Evolutionary conservation across 1,140 invertebrate genomes (phyloP).

Genomic region (Bombus affinis): DNA sequence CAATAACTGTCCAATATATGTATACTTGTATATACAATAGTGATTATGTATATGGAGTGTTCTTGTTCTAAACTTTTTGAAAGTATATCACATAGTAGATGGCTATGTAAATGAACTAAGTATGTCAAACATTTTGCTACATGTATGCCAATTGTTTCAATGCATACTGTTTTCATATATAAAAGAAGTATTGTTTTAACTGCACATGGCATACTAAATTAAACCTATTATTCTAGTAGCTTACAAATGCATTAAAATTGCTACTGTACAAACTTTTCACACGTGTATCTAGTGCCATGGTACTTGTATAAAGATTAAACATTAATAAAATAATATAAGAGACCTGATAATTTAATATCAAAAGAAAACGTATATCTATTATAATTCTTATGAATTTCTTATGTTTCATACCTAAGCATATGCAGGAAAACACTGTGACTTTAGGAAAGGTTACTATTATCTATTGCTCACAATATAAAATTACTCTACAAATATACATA

Average conservation of each 20-base stretch:
- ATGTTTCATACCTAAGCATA: constrained; percentile 39
- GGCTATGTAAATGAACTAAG: constrained; percentile 35
- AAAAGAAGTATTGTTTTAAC: constrained; percentile 39
- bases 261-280: constrained; percentile 59
- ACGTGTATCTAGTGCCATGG: constrained; percentile 46
- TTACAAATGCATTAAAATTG: constrained; percentile 47
- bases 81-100: constrained; percentile 36
- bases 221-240: constrained; percentile 29
- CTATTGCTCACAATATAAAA: constrained; percentile 17
- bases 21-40: constrained; percentile 59
- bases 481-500: constrained; percentile 11
- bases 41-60: constrained; percentile 50
- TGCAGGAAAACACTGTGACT: constrained; percentile 33
- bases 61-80: constrained; percentile 32
- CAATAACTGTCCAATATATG: constrained; percentile 46
- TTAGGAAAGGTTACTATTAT: constrained; percentile 7
- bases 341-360: constrained; percentile 16
- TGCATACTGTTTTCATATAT: constrained; percentile 36
- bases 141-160: constrained; percentile 44
- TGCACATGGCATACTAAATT: constrained; percentile 37
- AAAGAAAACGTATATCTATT: constrained; percentile 23
- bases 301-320: constrained; percentile 30
- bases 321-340: constrained; percentile 9
- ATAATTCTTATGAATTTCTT: constrained; percentile 12
- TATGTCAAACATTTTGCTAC: constrained; percentile 56